Evolutionary conservation across 2,888 invertebrate species (phyloP).

Genomic region (Amorpha juglandis): DNA sequence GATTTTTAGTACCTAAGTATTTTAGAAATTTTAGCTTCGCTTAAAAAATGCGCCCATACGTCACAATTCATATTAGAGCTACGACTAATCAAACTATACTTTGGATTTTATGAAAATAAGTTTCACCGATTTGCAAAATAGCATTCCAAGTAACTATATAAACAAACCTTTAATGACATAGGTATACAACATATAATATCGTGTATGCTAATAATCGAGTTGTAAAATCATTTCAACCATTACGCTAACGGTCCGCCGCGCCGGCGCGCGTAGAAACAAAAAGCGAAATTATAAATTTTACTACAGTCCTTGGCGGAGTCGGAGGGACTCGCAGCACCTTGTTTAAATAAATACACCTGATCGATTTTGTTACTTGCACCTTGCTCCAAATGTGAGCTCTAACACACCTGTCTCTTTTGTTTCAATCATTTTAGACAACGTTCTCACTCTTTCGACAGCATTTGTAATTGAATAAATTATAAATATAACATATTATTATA

Average conservation of each 20-base stretch:
- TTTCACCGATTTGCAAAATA: not conserved
- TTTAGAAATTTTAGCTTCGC: too few species aligned
- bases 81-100: too few species aligned
- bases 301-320: constrained; percentile 54
- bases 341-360: constrained; percentile 82
- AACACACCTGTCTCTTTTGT: constrained; percentile 59
- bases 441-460: constrained; percentile 28
- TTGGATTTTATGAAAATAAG: not conserved
- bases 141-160: not conserved
- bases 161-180: not conserved
- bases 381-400: constrained; percentile 66
- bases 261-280: constrained; percentile 29
- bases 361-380: constrained; percentile 73
- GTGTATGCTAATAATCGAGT: constrained; percentile 8
- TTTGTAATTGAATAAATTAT: not conserved
- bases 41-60: too few species aligned
- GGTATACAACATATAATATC: not conserved
- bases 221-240: constrained; percentile 30
- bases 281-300: constrained; percentile 60
- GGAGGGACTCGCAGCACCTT: constrained; percentile 69
- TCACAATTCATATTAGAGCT: too few species aligned
- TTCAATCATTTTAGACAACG: constrained; percentile 40
- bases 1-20: too few species aligned
- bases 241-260: constrained; percentile 21
- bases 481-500: too few species aligned